phyloP scores from a whole-genome alignment of 2,113 vertebrate genomes.

The Ceyx melanurus region DNA sequence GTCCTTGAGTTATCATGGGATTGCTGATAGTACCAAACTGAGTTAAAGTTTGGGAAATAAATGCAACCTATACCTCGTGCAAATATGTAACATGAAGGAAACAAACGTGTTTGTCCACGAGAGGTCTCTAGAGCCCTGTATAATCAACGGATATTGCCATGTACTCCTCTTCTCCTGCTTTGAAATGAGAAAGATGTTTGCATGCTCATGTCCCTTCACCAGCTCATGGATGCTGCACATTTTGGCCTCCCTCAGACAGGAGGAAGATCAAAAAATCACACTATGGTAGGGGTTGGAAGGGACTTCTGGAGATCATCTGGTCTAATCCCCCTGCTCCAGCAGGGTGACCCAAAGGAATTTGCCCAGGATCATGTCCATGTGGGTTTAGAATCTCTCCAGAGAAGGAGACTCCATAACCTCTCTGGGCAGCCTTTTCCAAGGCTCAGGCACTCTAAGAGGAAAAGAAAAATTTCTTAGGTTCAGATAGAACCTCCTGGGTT shows the following conservation, averaged over 20 bases:
- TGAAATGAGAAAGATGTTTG: not conserved
- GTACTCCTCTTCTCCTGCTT: not conserved
- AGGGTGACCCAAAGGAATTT: not conserved
- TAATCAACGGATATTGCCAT: not conserved
- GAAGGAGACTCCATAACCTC: not conserved
- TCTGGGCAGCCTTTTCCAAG: not conserved
- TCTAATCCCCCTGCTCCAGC: not conserved
- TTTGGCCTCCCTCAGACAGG: not conserved
- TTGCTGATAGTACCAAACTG: fast-evolving
- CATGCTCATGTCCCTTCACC: not conserved
- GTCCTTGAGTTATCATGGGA: fast-evolving
- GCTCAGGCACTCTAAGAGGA: too few species aligned
- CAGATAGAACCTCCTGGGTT: not conserved
- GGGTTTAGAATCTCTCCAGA: not conserved
- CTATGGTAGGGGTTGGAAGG: not conserved
- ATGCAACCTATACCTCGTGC: fast-evolving
- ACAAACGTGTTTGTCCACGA: slow-evolving; percentile 54
- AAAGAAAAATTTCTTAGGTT: too few species aligned
- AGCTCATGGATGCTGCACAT: fast-evolving
- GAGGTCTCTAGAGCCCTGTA: slow-evolving; percentile 62
- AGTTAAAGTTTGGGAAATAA: not conserved
- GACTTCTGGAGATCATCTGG: not conserved
- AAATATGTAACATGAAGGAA: not conserved
- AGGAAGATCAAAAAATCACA: not conserved
- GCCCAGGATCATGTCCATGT: not conserved